Percentiles rank a stretch among this genome's conserved stretches.
Conservation (phyloP, 2,888 invertebrate species). For the Ophraella communa region DNA sequence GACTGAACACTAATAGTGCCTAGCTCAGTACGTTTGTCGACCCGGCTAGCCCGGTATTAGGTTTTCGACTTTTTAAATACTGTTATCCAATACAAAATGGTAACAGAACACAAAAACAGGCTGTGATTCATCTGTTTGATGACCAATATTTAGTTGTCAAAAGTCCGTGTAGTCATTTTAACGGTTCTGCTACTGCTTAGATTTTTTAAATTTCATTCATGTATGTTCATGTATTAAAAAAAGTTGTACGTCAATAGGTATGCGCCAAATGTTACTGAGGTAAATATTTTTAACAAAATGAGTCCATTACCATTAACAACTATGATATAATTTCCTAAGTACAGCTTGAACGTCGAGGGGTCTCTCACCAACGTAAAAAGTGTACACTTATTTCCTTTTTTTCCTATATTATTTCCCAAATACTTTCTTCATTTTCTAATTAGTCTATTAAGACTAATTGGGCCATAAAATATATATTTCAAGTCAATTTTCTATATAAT, state of each 20-base stretch:
- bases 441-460: no score
- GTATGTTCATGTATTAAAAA: constrained; percentile 16
- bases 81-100: constrained; percentile 41
- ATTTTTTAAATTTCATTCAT: constrained; percentile 25
- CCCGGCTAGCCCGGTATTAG: constrained; percentile 40
- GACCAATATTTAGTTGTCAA: constrained; percentile 61
- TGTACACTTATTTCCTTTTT: no score
- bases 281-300: no score
- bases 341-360: no score
- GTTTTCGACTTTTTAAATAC: constrained; percentile 47
- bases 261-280: constrained; percentile 5
- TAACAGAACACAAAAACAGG: constrained; percentile 62
- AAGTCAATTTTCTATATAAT: no score
- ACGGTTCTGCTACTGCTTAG: constrained; percentile 51
- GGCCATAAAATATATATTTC: no score
- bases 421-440: no score
- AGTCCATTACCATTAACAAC: no score
- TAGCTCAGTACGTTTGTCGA: constrained; percentile 56
- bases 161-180: constrained; percentile 53
- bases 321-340: no score
- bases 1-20: constrained; percentile 50
- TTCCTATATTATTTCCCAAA: no score
- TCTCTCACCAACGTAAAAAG: no score
- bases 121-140: constrained; percentile 63
- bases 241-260: constrained; percentile 21